Evolutionary conservation across 2,888 invertebrate genomes (phyloP), one percentile per base, ranked within the genome.

Genomic region (Agriotes lineatus): DNA sequence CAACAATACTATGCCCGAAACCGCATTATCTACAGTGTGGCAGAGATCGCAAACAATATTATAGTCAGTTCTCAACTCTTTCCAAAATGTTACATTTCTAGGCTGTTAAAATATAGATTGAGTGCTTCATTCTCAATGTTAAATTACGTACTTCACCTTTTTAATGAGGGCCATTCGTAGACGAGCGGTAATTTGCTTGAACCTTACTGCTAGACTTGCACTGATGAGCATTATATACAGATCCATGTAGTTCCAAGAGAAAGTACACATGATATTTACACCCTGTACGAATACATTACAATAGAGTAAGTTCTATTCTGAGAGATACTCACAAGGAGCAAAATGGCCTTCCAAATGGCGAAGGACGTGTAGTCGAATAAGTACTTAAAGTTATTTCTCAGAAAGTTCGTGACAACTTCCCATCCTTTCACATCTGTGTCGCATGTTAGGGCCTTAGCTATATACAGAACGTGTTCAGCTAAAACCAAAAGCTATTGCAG

Each of bases 71-170:
- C 93, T 86, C 2, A 90, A 84, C 64, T 87, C 86, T 14, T 88
- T 86, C 93, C 93, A 93, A 76, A 88, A 87, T 75, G 87, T 86
- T 48, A 88, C 87, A 1, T 90, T 87, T 81, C 90, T 85, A 70
- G 86, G 86, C 88, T 89, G 77, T n/a, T n/a, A 9, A n/a, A 20
- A 25, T 30, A 48, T 10, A 35, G 9, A 35, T 30, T 30, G 9
- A 30, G 4, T 4, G 5, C 30, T 4, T 30, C 5, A 30, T 9
- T 9, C 9, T 30, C 9, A 4, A 6, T 30, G 30, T 30, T 9
- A 30, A 9, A 30, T 9, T 9, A 4, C 30, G 30, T 30, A 30
- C n/a, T n/a, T 44, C 12, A 52, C 69, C 50, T 62, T 65, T 4
- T 19, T 50, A 12, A 14, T 14, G 5, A 52, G 7, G 14, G 44